Percentiles rank a stretch among this genome's conserved stretches.
These are phyloP conservation scores for Lagopus muta DNA, from an alignment of 2,113 vertebrate genomes.

Conservation along the genomic window DNA sequence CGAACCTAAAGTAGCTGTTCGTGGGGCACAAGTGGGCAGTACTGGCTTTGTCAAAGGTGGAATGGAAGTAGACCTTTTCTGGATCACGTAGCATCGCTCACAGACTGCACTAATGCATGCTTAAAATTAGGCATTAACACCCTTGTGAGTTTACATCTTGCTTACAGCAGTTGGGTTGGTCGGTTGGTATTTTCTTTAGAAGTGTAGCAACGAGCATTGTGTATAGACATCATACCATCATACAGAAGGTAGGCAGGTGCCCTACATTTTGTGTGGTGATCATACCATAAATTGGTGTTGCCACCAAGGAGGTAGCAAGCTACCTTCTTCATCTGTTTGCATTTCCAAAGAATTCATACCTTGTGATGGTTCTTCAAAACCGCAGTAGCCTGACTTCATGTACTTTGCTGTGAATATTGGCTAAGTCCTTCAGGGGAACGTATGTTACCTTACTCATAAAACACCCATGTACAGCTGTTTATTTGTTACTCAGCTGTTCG, in stretches of 20 bases:
- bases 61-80: not conserved
- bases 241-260: not conserved
- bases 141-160: not conserved
- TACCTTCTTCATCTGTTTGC: not conserved
- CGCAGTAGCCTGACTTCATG: not conserved
- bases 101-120: not conserved
- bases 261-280: not conserved
- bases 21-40: not conserved
- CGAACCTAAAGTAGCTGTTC: not conserved
- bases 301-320: not conserved
- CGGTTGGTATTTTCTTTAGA: not conserved
- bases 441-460: not conserved
- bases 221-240: too few species aligned
- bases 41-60: not conserved
- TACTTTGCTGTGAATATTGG: not conserved
- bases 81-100: not conserved
- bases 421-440: not conserved
- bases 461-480: not conserved
- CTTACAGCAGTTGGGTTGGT: not conserved
- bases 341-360: not conserved
- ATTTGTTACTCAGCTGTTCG: not conserved
- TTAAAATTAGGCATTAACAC: not conserved
- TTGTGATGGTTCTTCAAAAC: not conserved
- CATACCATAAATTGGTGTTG: not conserved
- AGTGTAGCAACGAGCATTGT: not conserved